Conservation (phyloP, 1,140 invertebrate species). For the Zaprionus nigranus region DNA sequence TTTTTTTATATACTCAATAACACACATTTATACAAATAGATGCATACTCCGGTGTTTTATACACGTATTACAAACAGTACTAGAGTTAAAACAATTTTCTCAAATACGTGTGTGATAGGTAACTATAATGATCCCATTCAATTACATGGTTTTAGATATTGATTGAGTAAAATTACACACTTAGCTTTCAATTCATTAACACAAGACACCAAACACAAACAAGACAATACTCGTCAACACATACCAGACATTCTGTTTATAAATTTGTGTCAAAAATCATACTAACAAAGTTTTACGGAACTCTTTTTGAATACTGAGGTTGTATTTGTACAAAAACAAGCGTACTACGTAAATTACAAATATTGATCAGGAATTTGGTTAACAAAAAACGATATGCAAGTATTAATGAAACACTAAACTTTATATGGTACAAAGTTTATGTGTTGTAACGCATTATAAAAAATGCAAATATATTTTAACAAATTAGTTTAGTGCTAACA, state of each 20-base stretch:
- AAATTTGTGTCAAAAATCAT: conserved; percentile 39
- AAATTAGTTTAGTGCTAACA: conserved; percentile 79
- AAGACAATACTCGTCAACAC: conserved; percentile 31
- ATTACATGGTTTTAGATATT: conserved; percentile 7
- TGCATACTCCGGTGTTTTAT: conserved; percentile 18
- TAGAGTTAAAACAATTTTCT: conserved; percentile 5
- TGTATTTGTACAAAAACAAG: conserved; percentile 42
- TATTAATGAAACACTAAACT: conserved; percentile 53
- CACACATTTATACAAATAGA: conserved; percentile 27
- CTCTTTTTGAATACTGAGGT: conserved; percentile 34
- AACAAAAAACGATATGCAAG: conserved; percentile 57
- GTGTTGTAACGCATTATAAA: conserved; percentile 76
- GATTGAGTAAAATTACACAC: conserved; percentile 31
- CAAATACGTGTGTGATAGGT: conserved; percentile 16
- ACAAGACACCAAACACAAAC: conserved; percentile 41
- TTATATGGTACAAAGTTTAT: conserved; percentile 47
- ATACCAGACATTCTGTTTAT: conserved; percentile 36
- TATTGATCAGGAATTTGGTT: conserved; percentile 37
- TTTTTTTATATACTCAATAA: conserved; percentile 46
- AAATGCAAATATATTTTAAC: conserved; percentile 79
- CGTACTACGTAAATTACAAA: conserved; percentile 48
- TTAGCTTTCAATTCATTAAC: conserved; percentile 48
- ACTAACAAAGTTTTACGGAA: conserved; percentile 58
- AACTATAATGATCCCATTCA: conserved; percentile 23
- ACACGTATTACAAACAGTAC: conserved; percentile 14